Conservation (phyloP, 1,140 invertebrate species). For the Idris sp. region DNA sequence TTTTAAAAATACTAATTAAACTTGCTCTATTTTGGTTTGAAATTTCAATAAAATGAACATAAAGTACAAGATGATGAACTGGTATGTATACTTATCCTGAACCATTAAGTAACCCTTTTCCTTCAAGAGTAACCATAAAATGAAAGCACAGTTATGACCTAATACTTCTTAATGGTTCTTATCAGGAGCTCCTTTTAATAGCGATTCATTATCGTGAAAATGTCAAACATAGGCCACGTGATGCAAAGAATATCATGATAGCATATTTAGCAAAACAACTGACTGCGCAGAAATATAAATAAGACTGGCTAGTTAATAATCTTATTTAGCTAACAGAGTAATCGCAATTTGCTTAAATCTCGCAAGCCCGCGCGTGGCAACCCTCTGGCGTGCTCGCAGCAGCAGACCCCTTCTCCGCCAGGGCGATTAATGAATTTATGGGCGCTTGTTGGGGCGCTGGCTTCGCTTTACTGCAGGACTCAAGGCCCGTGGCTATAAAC, state of each 20-base stretch:
- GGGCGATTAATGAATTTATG: conserved; percentile 74
- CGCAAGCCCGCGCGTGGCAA: conserved; percentile 58
- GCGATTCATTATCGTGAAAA: conserved; percentile 14
- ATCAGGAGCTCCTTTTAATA: conserved; percentile 1
- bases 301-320: conserved; percentile 73
- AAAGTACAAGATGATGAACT: neutral
- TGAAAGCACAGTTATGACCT: conserved; percentile 5
- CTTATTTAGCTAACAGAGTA: conserved; percentile 72
- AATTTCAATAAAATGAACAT: too few species aligned
- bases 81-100: too few species aligned
- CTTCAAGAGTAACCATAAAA: conserved; percentile 31
- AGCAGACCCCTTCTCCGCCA: conserved; percentile 47
- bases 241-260: conserved; percentile 32
- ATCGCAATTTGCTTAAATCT: conserved; percentile 74
- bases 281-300: conserved; percentile 66
- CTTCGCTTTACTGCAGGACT: conserved; percentile 68
- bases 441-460: conserved; percentile 65
- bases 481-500: conserved; percentile 71
- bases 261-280: conserved; percentile 50
- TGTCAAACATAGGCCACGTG: conserved; percentile 11
- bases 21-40: too few species aligned
- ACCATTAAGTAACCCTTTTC: conserved; percentile 15
- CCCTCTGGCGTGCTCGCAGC: conserved; percentile 41
- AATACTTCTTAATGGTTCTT: conserved; percentile 22
- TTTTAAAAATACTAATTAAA: too few species aligned